These are phyloP conservation scores for Sporophila hypoxantha DNA, from an alignment of 2,113 vertebrate genomes.

Conservation along the genomic window DNA sequence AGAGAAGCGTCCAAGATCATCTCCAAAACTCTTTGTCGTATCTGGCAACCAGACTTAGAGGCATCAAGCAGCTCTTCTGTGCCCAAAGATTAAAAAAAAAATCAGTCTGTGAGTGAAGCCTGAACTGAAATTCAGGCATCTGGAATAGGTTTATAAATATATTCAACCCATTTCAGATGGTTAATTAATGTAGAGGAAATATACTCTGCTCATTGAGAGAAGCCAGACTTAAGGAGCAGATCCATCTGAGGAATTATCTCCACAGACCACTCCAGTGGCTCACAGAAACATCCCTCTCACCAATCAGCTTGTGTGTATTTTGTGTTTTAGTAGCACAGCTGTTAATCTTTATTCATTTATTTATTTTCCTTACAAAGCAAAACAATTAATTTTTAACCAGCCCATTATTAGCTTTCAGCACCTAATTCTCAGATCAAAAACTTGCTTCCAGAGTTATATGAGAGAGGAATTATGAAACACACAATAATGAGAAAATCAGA, in stretches of 20 bases:
- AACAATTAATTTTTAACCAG: slow-evolving; percentile 7
- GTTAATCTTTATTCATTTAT: slow-evolving; percentile 3
- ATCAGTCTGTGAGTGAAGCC: not conserved
- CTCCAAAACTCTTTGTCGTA: not conserved
- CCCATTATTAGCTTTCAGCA: not conserved
- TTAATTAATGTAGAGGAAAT: not conserved
- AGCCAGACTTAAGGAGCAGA: not conserved
- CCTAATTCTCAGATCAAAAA: not conserved
- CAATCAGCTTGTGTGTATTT: not conserved
- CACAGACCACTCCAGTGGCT: not conserved
- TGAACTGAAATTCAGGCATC: not conserved
- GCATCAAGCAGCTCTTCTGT: not conserved
- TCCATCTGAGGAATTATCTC: not conserved
- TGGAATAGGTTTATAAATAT: not conserved
- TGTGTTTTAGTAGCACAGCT: not conserved
- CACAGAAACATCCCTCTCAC: not conserved
- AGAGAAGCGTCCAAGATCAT: not conserved
- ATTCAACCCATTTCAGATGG: not conserved
- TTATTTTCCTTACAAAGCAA: not conserved
- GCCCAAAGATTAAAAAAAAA: not conserved
- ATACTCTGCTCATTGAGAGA: not conserved
- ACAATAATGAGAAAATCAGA: not conserved
- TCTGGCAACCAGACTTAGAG: not conserved
- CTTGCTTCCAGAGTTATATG: not conserved
- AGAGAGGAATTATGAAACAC: not conserved